Conservation (phyloP, 2,113 vertebrate genomes). For the Xenopus borealis region DNA sequence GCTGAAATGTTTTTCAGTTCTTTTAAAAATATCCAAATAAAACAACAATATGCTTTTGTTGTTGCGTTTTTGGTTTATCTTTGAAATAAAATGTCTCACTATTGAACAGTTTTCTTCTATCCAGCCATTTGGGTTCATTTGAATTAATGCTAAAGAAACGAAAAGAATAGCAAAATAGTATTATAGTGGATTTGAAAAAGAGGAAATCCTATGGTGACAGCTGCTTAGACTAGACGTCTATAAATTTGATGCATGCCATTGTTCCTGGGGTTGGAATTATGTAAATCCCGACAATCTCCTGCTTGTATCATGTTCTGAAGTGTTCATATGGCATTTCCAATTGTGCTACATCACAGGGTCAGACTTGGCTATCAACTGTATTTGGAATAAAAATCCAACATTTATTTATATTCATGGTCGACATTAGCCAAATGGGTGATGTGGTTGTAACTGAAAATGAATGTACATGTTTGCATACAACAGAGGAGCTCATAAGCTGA, state of each 20-base stretch:
- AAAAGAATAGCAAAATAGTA: constrained; percentile 44
- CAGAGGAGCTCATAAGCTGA: neutral
- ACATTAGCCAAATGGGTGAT: neutral
- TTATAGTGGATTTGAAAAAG: neutral
- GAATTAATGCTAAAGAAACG: constrained; percentile 35
- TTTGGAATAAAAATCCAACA: neutral
- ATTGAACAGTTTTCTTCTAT: constrained; percentile 1
- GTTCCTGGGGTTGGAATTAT: constrained; percentile 30
- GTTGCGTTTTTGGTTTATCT: too few relatives aligned
- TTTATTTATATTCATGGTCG: neutral
- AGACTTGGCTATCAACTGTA: neutral
- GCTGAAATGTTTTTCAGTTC: too few relatives aligned
- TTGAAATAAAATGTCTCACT: constrained; percentile 5
- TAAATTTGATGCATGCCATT: constrained; percentile 29
- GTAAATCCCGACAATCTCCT: constrained; percentile 33
- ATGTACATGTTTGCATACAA: constrained; percentile 17
- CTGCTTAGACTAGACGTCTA: constrained; percentile 33
- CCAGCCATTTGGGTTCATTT: constrained; percentile 24
- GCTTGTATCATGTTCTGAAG: constrained; percentile 14
- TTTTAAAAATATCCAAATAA: too few relatives aligned
- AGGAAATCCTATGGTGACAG: constrained; percentile 42
- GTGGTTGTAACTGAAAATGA: constrained; percentile 16
- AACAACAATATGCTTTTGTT: too few relatives aligned
- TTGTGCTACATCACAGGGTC: constrained; percentile 1
- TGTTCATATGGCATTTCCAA: constrained; percentile 19